phyloP scores from a whole-genome alignment of 37 sponge, comb jelly and placozoan genomes.

The Beroe forskalii region DNA sequence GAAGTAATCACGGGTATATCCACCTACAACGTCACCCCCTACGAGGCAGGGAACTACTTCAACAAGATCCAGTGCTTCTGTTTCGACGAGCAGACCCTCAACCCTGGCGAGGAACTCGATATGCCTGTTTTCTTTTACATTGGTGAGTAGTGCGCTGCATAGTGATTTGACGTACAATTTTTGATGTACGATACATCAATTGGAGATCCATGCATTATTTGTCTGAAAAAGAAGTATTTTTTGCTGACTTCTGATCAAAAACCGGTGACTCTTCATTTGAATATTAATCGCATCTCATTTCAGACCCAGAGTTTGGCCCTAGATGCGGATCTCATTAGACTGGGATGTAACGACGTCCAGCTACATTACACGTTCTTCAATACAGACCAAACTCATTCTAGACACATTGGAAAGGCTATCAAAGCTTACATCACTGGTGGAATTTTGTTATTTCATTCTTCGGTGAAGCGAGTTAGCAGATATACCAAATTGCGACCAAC shows the following conservation, averaged over 20 bases:
- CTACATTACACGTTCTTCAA: slow-evolving; percentile 99
- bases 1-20: slow-evolving; percentile 89
- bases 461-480: no score
- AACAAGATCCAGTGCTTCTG: slow-evolving; percentile 99
- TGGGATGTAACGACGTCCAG: slow-evolving; percentile 76
- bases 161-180: no score
- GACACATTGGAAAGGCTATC: background rate
- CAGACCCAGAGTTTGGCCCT: slow-evolving; percentile 91
- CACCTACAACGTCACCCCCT: slow-evolving; percentile 97
- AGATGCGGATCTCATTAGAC: slow-evolving; percentile 83
- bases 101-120: slow-evolving; percentile 95
- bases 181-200: no score
- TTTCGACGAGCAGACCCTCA: slow-evolving; percentile 97
- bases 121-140: slow-evolving; percentile 99
- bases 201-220: no score
- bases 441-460: no score
- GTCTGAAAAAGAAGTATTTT: no score
- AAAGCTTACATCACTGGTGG: background rate
- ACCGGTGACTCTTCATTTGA: background rate
- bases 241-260: background rate
- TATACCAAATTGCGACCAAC: no score
- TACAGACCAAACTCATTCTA: slow-evolving; percentile 62
- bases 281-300: background rate
- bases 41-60: slow-evolving; percentile 97
- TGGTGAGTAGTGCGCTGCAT: no score